phyloP scores from a whole-genome alignment of 2,797 vertebrate species.

The Corythornis leucogaster region DNA sequence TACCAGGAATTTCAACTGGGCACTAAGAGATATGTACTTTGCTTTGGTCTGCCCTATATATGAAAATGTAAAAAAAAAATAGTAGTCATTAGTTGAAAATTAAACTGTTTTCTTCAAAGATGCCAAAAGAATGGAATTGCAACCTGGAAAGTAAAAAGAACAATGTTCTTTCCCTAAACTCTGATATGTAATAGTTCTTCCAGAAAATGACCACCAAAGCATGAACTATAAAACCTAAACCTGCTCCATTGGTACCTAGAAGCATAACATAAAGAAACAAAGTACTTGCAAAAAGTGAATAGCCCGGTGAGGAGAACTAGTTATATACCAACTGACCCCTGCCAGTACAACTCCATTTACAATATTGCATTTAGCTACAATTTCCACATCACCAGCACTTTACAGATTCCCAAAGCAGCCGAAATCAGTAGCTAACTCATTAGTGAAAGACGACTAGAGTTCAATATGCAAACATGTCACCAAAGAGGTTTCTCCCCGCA shows the following conservation, averaged over 20 bases:
- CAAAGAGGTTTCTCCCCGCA: conserved; percentile 8
- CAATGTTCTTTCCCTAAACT: neutral
- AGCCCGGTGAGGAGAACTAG: neutral
- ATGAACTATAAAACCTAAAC: neutral
- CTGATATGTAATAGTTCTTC: neutral
- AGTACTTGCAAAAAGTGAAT: neutral
- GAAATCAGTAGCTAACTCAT: neutral
- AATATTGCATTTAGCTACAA: neutral
- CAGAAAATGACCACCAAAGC: neutral
- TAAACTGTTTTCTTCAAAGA: neutral
- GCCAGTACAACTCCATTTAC: neutral
- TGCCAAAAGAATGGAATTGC: conserved; percentile 29
- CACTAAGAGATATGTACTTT: conserved; percentile 44
- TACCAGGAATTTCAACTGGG: conserved; percentile 61
- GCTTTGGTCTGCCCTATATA: neutral
- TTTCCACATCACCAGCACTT: neutral
- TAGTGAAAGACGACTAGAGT: neutral
- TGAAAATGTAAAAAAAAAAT: neutral
- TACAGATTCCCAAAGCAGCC: neutral
- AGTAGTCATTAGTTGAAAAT: neutral
- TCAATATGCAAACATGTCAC: neutral
- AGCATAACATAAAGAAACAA: neutral
- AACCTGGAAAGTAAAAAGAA: neutral
- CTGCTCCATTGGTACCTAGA: neutral
- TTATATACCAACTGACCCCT: neutral